These are phyloP conservation scores for Lepidurus apus DNA, from an alignment of 1,140 invertebrate species.

Conservation along the genomic window DNA sequence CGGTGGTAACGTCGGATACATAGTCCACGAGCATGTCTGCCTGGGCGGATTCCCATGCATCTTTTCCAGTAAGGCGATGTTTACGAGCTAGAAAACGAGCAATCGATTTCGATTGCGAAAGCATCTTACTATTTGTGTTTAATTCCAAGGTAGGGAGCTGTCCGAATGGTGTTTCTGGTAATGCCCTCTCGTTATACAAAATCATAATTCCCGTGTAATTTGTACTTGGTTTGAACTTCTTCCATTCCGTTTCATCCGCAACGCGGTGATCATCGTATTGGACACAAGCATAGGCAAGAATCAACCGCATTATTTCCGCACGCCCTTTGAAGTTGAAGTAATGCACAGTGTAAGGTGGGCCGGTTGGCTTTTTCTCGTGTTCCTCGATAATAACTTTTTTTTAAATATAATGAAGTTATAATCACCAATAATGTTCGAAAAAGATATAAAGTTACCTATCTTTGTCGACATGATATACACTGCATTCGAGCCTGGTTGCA, in stretches of 20 bases:
- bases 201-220: neutral
- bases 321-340: constrained; percentile 64
- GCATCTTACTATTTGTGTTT: constrained; percentile 51
- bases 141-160: constrained; percentile 62
- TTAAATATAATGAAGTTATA: neutral
- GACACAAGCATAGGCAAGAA: constrained; percentile 61
- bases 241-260: constrained; percentile 46
- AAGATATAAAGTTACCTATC: neutral
- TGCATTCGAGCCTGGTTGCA: neutral
- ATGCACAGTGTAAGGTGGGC: constrained; percentile 55
- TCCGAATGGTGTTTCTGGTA: constrained; percentile 52
- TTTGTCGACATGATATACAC: neutral
- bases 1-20: constrained; percentile 46
- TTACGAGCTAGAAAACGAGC: constrained; percentile 58
- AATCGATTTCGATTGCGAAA: constrained; percentile 60
- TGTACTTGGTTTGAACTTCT: constrained; percentile 48
- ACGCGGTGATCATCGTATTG: constrained; percentile 65
- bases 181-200: neutral
- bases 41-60: constrained; percentile 58
- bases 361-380: neutral
- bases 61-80: constrained; percentile 53
- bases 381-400: constrained; percentile 5
- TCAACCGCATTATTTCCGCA: constrained; percentile 64
- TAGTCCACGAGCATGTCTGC: constrained; percentile 57
- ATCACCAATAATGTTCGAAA: neutral